Evolutionary conservation across 2,797 vertebrate genomes (phyloP).

Genomic region (Neosalanx taihuensis): DNA sequence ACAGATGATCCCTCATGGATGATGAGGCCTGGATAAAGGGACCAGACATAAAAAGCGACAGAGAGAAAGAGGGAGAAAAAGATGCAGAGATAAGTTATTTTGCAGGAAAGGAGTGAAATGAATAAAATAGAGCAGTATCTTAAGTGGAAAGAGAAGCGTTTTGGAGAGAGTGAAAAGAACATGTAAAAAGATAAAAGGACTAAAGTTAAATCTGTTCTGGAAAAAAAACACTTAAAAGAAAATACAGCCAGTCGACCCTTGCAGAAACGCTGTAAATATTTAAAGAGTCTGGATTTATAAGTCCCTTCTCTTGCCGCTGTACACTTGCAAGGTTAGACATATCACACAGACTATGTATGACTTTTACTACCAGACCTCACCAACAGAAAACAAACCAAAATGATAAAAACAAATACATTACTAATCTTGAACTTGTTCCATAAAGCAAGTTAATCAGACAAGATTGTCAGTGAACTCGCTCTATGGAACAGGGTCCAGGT

Average conservation of each 20-base stretch:
- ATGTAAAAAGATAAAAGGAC: not conserved
- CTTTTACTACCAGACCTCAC: not conserved
- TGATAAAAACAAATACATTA: not conserved
- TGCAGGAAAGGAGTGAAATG: not conserved
- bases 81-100: not conserved
- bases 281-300: conserved; percentile 6
- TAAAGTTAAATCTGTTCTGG: not conserved
- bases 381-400: not conserved
- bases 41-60: not conserved
- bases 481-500: too few relatives aligned
- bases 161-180: not conserved
- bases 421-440: not conserved
- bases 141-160: not conserved
- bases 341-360: conserved; percentile 2
- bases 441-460: too few relatives aligned
- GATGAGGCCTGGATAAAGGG: conserved; percentile 74
- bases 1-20: conserved; percentile 87
- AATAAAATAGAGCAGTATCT: conserved; percentile 8
- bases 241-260: not conserved
- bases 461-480: too few relatives aligned
- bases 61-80: not conserved
- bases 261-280: conserved; percentile 17
- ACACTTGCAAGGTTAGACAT: conserved; percentile 11
- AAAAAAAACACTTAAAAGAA: conserved; percentile 2
- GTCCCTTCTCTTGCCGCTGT: not conserved